phyloP scores from a whole-genome alignment of 2,888 invertebrate species.

The Lissonota sp. region DNA sequence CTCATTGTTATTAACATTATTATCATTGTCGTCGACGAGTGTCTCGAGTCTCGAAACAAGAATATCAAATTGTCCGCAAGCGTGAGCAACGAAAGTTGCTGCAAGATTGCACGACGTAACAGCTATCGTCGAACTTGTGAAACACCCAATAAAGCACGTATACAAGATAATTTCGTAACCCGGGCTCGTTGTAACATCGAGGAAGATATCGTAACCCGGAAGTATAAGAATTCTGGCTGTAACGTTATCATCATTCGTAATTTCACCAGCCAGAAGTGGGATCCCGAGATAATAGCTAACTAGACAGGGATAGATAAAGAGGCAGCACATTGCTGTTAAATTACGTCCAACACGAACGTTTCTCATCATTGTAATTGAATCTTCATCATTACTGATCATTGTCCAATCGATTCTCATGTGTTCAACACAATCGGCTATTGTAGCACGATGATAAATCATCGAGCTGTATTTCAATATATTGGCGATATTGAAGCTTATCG shows the following conservation, averaged over 20 bases:
- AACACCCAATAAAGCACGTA: not conserved
- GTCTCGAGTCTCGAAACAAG: slow-evolving; percentile 36
- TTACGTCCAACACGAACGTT: slow-evolving; percentile 60
- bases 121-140: slow-evolving; percentile 15
- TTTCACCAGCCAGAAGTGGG: slow-evolving; percentile 55
- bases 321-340: slow-evolving; percentile 55
- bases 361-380: slow-evolving; percentile 66
- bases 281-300: slow-evolving; percentile 64
- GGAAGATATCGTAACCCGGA: slow-evolving; percentile 68
- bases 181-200: slow-evolving; percentile 24
- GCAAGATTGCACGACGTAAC: slow-evolving; percentile 45
- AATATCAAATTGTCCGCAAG: slow-evolving; percentile 55
- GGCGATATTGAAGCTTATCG: slow-evolving; percentile 22
- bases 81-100: slow-evolving; percentile 55
- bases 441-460: slow-evolving; percentile 11
- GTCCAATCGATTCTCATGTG: slow-evolving; percentile 66
- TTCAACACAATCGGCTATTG: slow-evolving; percentile 45
- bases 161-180: slow-evolving; percentile 40
- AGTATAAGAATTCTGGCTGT: slow-evolving; percentile 66
- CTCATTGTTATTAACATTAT: not conserved
- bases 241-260: slow-evolving; percentile 45
- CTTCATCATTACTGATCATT: slow-evolving; percentile 7
- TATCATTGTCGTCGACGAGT: not conserved
- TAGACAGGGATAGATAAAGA: slow-evolving; percentile 68
- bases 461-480: slow-evolving; percentile 30